Evolutionary conservation across 2,113 vertebrate species (phyloP), one percentile per base, ranked within the genome.

Genomic region (Ivindomyrus marchei): DNA sequence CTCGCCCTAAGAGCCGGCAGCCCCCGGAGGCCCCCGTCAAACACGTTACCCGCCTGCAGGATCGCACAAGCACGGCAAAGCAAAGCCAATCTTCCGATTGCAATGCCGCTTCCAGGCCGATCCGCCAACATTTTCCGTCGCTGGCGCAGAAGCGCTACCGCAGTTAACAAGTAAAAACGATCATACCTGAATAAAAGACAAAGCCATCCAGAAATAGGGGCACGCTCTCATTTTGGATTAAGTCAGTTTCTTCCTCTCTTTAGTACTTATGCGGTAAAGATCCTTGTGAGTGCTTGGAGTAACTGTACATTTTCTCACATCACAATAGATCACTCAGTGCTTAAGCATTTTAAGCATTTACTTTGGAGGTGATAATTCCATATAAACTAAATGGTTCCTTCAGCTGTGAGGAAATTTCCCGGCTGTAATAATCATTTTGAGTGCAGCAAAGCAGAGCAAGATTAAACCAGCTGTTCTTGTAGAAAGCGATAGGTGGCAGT

Each of bases 401-500:
- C 27, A 70, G n/a, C 62, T 70, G 62, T 5, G 62, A 27, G n/a
- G 3, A 70, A 13, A 31, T 70, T 70, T 70, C 10, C 11, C 3
- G n/a, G 27, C 62, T 70, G 10, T 70, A 70, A 13, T 27, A 66
- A 66, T 70, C 3, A 31, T 70, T 66, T 3, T 13, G 62, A 31
- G 62, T 4, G 9, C 10, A 10, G 62, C 10, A 70, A 70, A 31
- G 62, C 62, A 11, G 27, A 13, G 62, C 62, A 39, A 39, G 70
- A 7, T 19, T 31, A 39, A n/a, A 39, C 3, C 74, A 94, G 94
- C 80, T 90, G 66, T 94, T 93, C 92, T 86, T 10, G 89, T 90
- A 91, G 49, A 58, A 21, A 92, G 92, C 95, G 95, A 93, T 93
- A 99, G 98, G 96, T 98, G 98, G 97, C 98, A 99, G 95, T 97